Evolutionary conservation across 2,797 vertebrate species (phyloP).

Genomic region (Emys orbicularis): DNA sequence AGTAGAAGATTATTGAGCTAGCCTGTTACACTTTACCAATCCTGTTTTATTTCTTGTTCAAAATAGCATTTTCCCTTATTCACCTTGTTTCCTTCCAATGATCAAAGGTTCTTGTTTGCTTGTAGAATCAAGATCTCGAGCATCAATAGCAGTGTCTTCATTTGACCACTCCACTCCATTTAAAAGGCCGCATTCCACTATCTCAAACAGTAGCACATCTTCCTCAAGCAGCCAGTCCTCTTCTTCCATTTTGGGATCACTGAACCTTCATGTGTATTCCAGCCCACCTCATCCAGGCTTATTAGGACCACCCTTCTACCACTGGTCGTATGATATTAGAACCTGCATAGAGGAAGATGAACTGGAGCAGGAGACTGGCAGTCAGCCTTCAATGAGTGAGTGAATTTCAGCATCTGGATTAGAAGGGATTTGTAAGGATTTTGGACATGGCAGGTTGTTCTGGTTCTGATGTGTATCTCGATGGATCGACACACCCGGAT

Average conservation of each 20-base stretch:
- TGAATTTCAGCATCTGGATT: not conserved
- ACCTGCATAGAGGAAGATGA: slow-evolving; percentile 88
- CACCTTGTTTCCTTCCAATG: not conserved
- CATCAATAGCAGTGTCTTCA: slow-evolving; percentile 80
- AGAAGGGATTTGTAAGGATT: not conserved
- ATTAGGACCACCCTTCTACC: slow-evolving; percentile 77
- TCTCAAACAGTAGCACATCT: slow-evolving; percentile 90
- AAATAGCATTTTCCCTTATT: not conserved
- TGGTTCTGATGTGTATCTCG: too few species aligned
- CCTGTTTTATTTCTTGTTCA: not conserved
- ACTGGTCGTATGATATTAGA: slow-evolving; percentile 83
- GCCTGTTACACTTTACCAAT: not conserved
- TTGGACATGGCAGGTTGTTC: not conserved
- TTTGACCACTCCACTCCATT: slow-evolving; percentile 82
- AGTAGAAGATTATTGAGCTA: not conserved
- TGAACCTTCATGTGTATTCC: slow-evolving; percentile 84
- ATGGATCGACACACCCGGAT: not conserved
- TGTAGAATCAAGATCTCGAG: slow-evolving; percentile 82
- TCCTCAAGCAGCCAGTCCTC: slow-evolving; percentile 90
- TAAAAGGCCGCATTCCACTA: slow-evolving; percentile 89
- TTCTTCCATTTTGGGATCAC: slow-evolving; percentile 86
- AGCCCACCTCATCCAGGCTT: slow-evolving; percentile 71
- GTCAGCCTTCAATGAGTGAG: slow-evolving; percentile 85
- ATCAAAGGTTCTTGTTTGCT: not conserved
- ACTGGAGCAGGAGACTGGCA: slow-evolving; percentile 83